Evolutionary conservation across 2,113 vertebrate genomes (phyloP).

Genomic region (Chiloscyllium plagiosum): DNA sequence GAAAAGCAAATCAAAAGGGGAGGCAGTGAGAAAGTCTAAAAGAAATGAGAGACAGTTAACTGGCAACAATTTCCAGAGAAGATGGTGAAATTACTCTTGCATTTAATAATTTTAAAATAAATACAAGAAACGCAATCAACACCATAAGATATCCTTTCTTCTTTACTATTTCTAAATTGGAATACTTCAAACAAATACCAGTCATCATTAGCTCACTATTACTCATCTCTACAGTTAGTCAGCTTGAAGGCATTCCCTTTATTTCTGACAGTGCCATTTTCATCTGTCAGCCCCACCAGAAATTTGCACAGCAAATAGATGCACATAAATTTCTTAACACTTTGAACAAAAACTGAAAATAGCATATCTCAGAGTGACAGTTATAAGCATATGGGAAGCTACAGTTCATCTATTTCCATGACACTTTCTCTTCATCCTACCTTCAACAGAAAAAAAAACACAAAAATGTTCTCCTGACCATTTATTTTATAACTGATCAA

Average conservation of each 20-base stretch:
- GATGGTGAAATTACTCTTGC: background rate
- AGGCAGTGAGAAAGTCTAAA: background rate
- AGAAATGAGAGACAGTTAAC: background rate
- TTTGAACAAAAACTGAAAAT: constrained; percentile 2
- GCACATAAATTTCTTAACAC: background rate
- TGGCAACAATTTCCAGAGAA: background rate
- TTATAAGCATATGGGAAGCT: background rate
- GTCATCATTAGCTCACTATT: background rate
- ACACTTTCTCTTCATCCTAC: background rate
- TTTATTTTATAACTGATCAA: background rate
- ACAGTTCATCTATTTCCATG: background rate
- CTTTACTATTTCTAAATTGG: background rate
- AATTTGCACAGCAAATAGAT: background rate
- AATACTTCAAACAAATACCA: background rate
- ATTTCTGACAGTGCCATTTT: background rate
- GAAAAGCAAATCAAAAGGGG: background rate
- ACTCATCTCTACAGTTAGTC: background rate
- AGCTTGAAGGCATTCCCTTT: background rate
- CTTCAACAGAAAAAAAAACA: background rate
- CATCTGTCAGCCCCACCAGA: background rate
- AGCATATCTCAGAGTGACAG: background rate
- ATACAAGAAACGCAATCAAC: background rate
- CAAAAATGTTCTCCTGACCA: background rate
- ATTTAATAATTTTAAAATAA: background rate
- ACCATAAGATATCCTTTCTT: background rate